phyloP scores from a whole-genome alignment of 2,888 invertebrate species.

The Apotomis betuletana region DNA sequence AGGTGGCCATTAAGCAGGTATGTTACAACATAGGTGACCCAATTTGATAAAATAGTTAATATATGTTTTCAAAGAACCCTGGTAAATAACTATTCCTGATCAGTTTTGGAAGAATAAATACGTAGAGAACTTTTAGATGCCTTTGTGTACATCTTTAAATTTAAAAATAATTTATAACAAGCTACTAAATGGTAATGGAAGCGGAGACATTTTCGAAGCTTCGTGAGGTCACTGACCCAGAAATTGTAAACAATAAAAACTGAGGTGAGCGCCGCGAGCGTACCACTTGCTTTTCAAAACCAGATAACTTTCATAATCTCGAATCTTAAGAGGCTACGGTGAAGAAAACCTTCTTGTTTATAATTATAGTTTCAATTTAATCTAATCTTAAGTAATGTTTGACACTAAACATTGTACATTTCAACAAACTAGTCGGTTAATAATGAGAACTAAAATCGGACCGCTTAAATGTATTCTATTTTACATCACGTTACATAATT shows the following conservation, averaged over 20 bases:
- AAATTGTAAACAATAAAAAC: conserved; percentile 41
- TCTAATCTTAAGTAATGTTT: too few species aligned
- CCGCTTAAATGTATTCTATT: too few species aligned
- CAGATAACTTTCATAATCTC: conserved; percentile 26
- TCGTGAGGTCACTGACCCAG: conserved; percentile 31
- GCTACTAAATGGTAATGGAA: conserved; percentile 31
- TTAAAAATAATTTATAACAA: conserved; percentile 4
- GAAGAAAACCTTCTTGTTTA: not conserved
- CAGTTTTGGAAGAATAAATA: not conserved
- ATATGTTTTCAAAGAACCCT: not conserved
- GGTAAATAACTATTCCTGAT: not conserved
- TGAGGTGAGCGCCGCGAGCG: conserved; percentile 26
- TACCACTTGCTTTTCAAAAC: conserved; percentile 17
- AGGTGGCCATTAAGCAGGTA: not conserved
- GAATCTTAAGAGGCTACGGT: not conserved
- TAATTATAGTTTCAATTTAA: not conserved
- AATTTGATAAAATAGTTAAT: not conserved
- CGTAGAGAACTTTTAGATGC: not conserved
- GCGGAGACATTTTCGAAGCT: conserved; percentile 32
- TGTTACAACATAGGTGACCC: not conserved
- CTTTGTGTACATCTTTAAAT: conserved; percentile 10
- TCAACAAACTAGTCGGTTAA: too few species aligned
- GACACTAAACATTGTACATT: too few species aligned
- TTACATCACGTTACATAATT: too few species aligned
- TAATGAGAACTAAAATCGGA: too few species aligned